phyloP scores from a whole-genome alignment of 2,113 vertebrate species.

The Prionailurus viverrinus region DNA sequence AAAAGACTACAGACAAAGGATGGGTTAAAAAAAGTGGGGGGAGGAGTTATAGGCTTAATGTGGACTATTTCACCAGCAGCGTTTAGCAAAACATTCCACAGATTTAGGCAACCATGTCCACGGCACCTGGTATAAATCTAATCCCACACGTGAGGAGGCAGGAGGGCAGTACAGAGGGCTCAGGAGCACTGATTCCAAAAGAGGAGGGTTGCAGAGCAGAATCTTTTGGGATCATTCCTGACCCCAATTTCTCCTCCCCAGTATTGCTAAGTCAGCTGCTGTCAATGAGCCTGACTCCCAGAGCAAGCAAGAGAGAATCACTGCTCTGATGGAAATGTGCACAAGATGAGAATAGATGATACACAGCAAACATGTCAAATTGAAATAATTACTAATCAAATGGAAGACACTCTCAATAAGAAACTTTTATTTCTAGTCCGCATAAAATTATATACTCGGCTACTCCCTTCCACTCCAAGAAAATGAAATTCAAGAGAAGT shows the following conservation, averaged over 20 bases:
- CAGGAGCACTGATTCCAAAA: background rate
- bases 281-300: background rate
- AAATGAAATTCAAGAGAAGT: slow-evolving; percentile 8
- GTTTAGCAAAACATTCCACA: slow-evolving; percentile 71
- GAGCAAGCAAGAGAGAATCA: background rate
- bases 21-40: background rate
- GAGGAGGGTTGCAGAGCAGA: background rate
- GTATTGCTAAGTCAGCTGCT: background rate
- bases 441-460: background rate
- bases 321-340: background rate
- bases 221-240: background rate
- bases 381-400: slow-evolving; percentile 10
- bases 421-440: background rate
- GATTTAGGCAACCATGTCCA: slow-evolving; percentile 63
- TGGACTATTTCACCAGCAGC: slow-evolving; percentile 18
- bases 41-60: background rate
- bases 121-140: slow-evolving; percentile 66
- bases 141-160: background rate
- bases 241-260: rapidly evolving
- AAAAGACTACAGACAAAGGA: slow-evolving; percentile 45
- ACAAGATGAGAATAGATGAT: background rate
- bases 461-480: background rate
- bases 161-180: background rate
- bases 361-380: background rate
- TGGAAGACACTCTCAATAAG: background rate